These are phyloP conservation scores for Columbina picui DNA, from an alignment of 2,113 vertebrate genomes.

Conservation along the genomic window DNA sequence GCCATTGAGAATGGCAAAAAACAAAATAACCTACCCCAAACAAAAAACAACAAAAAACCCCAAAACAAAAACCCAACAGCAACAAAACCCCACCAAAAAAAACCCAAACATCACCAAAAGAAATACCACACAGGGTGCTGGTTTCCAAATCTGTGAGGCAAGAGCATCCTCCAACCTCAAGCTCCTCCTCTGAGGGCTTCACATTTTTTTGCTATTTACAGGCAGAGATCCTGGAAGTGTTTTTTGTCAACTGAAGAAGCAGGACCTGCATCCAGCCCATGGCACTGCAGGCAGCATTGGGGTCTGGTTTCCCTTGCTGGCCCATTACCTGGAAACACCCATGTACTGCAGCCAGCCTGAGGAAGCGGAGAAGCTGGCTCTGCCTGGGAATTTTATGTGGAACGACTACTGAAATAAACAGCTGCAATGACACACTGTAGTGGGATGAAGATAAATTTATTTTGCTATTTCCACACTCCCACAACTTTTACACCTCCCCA, in stretches of 20 bases:
- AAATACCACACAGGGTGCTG: not conserved
- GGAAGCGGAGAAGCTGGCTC: not conserved
- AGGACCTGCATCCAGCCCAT: not conserved
- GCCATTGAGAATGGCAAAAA: not conserved
- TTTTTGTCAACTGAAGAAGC: not conserved
- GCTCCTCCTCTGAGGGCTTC: not conserved
- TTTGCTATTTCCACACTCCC: constrained; percentile 68
- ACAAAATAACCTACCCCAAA: no score
- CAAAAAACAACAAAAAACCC: no score
- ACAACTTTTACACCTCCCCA: constrained; percentile 67
- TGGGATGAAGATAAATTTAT: constrained; percentile 70
- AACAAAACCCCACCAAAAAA: no score
- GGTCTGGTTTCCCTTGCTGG: not conserved
- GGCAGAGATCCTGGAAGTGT: not conserved
- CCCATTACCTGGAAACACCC: not conserved
- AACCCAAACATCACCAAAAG: no score
- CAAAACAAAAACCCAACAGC: no score
- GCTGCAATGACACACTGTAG: constrained; percentile 66
- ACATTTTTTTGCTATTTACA: not conserved
- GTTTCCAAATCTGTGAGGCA: not conserved
- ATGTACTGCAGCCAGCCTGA: not conserved
- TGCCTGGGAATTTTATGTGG: constrained; percentile 12
- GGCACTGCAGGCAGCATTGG: no score
- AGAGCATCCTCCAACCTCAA: not conserved
- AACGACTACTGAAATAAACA: constrained; percentile 57